A percentile compares a stretch with the other conserved stretches of the same genome.
Evolutionary conservation across 2,113 vertebrate species (phyloP).

Genomic region (Blennius ocellaris): DNA sequence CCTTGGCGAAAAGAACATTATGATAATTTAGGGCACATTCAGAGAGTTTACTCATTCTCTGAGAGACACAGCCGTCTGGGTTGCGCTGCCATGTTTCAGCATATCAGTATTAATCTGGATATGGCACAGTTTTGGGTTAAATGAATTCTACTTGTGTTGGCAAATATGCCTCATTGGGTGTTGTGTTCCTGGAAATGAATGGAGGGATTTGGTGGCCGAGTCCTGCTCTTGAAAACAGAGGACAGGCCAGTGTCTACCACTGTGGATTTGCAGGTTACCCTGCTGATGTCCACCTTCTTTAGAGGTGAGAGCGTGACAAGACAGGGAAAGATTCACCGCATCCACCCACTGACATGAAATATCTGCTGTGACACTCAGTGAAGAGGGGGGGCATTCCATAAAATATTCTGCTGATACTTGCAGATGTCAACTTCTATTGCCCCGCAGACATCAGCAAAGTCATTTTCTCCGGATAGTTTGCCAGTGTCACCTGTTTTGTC

Average conservation of each 20-base stretch:
- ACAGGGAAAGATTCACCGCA: conserved; percentile 43
- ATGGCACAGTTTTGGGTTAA: conserved; percentile 17
- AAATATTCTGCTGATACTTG: conserved; percentile 73
- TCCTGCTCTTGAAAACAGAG: conserved; percentile 22
- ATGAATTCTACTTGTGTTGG: conserved; percentile 32
- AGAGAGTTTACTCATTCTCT: neutral
- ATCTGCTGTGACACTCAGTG: conserved; percentile 70
- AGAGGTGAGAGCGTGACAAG: conserved; percentile 67
- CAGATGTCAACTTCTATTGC: conserved; percentile 64
- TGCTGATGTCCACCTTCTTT: conserved; percentile 75
- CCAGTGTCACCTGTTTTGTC: conserved; percentile 24
- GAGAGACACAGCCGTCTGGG: neutral
- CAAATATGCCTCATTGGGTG: neutral
- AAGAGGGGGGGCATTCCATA: conserved; percentile 65
- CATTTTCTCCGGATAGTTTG: conserved; percentile 36
- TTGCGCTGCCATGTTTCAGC: conserved; percentile 7
- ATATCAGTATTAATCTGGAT: conserved; percentile 21
- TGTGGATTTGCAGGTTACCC: conserved; percentile 53
- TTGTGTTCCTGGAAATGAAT: conserved; percentile 8
- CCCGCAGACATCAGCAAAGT: conserved; percentile 64
- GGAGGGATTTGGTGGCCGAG: conserved; percentile 18
- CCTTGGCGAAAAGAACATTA: neutral
- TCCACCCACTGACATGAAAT: conserved; percentile 70
- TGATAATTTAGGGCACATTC: neutral
- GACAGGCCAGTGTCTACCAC: conserved; percentile 24